phyloP scores from a whole-genome alignment of 2,113 vertebrate genomes.

The Mus spicilegus region DNA sequence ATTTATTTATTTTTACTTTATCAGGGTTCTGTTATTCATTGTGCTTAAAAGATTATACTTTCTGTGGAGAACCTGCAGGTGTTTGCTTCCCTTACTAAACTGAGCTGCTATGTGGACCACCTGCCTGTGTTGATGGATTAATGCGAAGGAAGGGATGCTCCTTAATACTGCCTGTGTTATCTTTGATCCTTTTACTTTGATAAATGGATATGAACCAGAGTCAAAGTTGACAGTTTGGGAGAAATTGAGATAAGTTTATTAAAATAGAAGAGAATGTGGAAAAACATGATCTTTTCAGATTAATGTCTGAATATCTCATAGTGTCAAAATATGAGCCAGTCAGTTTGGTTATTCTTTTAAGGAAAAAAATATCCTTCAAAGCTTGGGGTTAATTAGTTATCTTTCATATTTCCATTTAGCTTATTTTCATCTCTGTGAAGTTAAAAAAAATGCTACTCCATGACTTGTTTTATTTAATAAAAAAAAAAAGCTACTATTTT shows the following conservation, averaged over 20 bases:
- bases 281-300: slow-evolving; percentile 53
- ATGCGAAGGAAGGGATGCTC: background rate
- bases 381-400: slow-evolving; percentile 82
- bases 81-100: background rate
- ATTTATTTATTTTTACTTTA: background rate
- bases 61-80: background rate
- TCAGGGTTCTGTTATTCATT: slow-evolving; percentile 32
- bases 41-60: slow-evolving; percentile 33
- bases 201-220: background rate
- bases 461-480: slow-evolving; percentile 72
- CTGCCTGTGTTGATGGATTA: background rate
- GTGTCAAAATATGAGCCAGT: slow-evolving; percentile 64
- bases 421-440: slow-evolving; percentile 76
- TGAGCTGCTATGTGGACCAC: background rate
- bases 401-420: slow-evolving; percentile 81
- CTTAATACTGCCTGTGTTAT: background rate
- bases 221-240: slow-evolving; percentile 11
- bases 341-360: slow-evolving; percentile 73
- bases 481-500: slow-evolving; percentile 77
- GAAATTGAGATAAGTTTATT: slow-evolving; percentile 18
- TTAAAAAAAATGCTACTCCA: slow-evolving; percentile 80
- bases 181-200: slow-evolving; percentile 20
- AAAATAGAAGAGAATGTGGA: slow-evolving; percentile 37
- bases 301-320: background rate
- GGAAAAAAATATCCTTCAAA: slow-evolving; percentile 55